A percentile compares a stretch with the other conserved stretches of the same genome.
Conservation (phyloP, 2,888 invertebrate species). For the Dasypolia templi region DNA sequence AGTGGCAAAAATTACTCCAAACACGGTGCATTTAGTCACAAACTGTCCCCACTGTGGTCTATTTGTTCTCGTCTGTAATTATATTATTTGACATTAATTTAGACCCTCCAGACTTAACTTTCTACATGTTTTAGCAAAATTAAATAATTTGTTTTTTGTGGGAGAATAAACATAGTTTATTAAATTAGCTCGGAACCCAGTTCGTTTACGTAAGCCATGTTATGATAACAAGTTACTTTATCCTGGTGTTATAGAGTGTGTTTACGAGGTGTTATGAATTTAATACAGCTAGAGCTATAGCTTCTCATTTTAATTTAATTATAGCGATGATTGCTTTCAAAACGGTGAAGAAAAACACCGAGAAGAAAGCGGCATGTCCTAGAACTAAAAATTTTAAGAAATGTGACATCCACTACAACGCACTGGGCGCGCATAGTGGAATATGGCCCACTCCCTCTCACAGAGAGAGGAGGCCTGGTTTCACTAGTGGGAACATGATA, state of each 20-base stretch:
- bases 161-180: constrained; percentile 26
- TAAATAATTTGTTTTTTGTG: constrained; percentile 35
- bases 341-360: neutral
- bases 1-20: neutral
- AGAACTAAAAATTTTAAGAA: neutral
- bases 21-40: neutral
- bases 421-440: neutral
- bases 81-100: constrained; percentile 36
- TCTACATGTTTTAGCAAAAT: constrained; percentile 42
- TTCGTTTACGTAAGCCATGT: constrained; percentile 23
- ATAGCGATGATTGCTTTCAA: neutral
- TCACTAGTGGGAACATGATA: neutral
- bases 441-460: neutral
- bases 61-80: constrained; percentile 24
- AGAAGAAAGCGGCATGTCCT: neutral
- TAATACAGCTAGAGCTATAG: neutral
- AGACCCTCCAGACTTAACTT: constrained; percentile 8
- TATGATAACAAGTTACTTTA: constrained; percentile 12
- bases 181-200: constrained; percentile 12
- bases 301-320: neutral
- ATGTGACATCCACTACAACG: neutral
- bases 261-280: constrained; percentile 1
- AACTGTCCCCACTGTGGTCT: neutral
- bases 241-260: neutral
- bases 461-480: neutral